Base-by-base conservation (phyloP, 2,113 vertebrate genomes). In the Percina caprodes region DNA sequence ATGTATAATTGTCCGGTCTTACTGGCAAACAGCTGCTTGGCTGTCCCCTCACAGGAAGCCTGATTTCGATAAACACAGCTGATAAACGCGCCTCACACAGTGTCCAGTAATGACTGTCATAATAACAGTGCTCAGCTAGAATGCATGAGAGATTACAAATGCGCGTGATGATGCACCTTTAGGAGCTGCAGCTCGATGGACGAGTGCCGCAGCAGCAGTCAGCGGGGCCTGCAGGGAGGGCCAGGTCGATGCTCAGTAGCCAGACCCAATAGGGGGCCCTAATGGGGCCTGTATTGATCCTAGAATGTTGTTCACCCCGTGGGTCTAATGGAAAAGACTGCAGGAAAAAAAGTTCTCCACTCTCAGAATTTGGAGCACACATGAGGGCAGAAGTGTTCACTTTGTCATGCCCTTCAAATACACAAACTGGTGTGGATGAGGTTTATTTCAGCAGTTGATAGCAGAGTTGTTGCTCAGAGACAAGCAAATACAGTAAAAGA, bases 211-310 rank as follows among this genome's bases (percentile, higher is more conserved):
- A 61, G 78, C 58, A 61, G 78, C 58, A 59, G 76, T 58, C 13
- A 21, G 2, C 16, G 1, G 2, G 21, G 46, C 72, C 71, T 74
- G 35, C 60, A 68, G 84, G 84, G 87, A 69, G 49, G 79, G 84
- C 21, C n/a, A 39, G 87, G 89, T 91, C 85, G 80, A 92, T 91
- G 80, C 80, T 79, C 87, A 69, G 58, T 85, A 89, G 70, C 86
- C 85, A 86, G 66, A 74, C 81, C 82, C 89, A 46, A 74, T 55
- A 76, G 91, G 91, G 82, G 83, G 89, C 83, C 66, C 83, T 92
- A 93, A 94, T 93, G 88, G 88, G 85, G 85, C 86, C 69, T 69
- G 81, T 88, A 94, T 94, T 88, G 93, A 94, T 93, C 84, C 62
- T 26, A 74, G 74, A 74, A 59, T 84, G 75, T 83, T 73, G 86